Evolutionary conservation across 2,113 vertebrate species (phyloP).

Genomic region (Abramis brama): DNA sequence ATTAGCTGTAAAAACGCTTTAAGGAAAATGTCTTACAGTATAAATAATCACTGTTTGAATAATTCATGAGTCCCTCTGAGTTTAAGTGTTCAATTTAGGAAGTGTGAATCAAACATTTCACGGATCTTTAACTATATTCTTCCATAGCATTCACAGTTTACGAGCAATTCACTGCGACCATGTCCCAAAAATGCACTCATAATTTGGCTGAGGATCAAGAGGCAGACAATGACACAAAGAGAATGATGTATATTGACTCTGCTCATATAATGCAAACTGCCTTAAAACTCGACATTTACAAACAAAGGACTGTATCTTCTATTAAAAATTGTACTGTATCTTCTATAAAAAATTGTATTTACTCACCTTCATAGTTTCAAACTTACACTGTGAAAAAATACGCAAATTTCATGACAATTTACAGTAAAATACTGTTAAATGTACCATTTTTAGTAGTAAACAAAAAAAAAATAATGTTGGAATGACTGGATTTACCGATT

Average conservation of each 20-base stretch:
- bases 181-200: conserved; percentile 32
- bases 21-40: conserved; percentile 24
- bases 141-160: conserved; percentile 12
- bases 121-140: conserved; percentile 45
- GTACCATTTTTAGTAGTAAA: no score
- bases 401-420: background rate
- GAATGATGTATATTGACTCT: conserved; percentile 9
- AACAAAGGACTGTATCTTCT: background rate
- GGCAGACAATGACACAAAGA: background rate
- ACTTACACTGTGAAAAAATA: no score
- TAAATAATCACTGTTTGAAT: conserved; percentile 47
- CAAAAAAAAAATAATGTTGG: no score
- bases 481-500: no score
- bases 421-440: background rate
- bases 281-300: background rate
- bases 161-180: background rate
- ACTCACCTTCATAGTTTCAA: background rate
- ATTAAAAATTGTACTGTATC: background rate
- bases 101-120: conserved; percentile 25
- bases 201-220: conserved; percentile 45
- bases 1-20: conserved; percentile 36
- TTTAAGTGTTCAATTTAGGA: conserved; percentile 19
- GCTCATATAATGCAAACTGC: background rate
- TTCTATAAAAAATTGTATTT: background rate
- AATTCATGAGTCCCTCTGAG: conserved; percentile 37